phyloP scores from a whole-genome alignment of 2,113 vertebrate species.

The Cichladusa arquata region DNA sequence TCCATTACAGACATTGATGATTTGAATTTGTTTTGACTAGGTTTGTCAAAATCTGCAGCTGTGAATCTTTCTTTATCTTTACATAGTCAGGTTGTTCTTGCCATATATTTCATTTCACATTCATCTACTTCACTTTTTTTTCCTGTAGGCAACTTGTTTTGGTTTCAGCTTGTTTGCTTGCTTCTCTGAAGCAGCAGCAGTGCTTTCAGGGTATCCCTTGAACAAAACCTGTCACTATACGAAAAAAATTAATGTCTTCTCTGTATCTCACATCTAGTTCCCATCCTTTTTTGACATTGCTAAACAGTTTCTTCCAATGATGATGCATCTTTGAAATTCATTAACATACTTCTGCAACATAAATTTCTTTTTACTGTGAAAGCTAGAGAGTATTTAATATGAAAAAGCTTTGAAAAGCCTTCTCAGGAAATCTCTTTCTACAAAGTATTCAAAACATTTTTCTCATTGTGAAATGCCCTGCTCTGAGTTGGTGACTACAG shows the following conservation, averaged over 20 bases:
- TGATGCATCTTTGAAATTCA: background rate
- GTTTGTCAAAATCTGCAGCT: background rate
- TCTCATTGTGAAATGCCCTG: background rate
- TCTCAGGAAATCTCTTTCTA: background rate
- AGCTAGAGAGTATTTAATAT: background rate
- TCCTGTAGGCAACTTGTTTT: background rate
- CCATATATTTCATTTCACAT: background rate
- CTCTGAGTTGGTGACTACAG: background rate
- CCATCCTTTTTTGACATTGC: background rate
- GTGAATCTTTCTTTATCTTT: background rate
- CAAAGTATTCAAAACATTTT: background rate
- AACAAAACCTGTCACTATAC: background rate
- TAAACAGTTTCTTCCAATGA: background rate
- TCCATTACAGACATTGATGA: background rate
- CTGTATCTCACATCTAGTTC: background rate
- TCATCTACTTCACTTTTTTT: background rate
- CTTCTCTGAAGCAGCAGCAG: background rate
- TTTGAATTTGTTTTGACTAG: background rate
- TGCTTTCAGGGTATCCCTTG: background rate
- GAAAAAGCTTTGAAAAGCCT: background rate
- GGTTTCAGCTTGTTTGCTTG: background rate
- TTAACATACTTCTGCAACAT: background rate
- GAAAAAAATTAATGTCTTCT: background rate
- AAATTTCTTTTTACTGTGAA: background rate
- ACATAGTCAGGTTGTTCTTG: background rate